Evolutionary conservation across 1,140 invertebrate species (phyloP), one percentile per base, ranked within the genome.

Genomic region (Berghia stephanieae): DNA sequence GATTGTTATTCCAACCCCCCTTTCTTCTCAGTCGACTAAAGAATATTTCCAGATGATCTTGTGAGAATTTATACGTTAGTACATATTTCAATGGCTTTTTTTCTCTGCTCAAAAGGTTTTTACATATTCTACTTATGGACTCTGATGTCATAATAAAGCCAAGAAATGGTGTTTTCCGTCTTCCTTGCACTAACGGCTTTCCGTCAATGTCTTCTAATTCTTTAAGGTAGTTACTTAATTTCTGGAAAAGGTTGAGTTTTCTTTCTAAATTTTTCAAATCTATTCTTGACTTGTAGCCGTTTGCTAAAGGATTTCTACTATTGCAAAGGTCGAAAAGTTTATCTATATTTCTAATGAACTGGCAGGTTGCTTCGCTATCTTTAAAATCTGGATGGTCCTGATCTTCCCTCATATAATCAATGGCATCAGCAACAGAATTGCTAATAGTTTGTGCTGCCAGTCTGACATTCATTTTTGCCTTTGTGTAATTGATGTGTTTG

Each of bases 1-100:
- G 69, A 46, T 71, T 44, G 69, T 71, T 71, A 27, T 44, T 71
- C 18, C 36, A 71, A 24, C 69, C 69, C 21, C 69, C 69, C 3
- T 13, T 3, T 43, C 34, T 18, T 13, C 69, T 4, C 4, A 71
- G 43, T 43, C 69, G n/a, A 44, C n/a, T 31, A 63, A 63, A 63
- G 18, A 63, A 31, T 10, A 31, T 63, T 31, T 63, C 57, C 10
- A 63, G 27, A 40, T 71, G 69, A 46, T 71, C 69, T 34, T 71
- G 69, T 38, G 18, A 44, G 13, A 71, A 44, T 27, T 40, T 71
- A 43, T 71, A 44, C 16, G 69, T 71, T 24, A 71, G 42, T 5
- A 71, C 10, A 46, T 36, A 44, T 18, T 46, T 21, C 4, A 36
- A 18, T 24, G 13, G 13, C 13, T 16, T 42, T n/a, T n/a, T n/a